These are phyloP conservation scores for Macrobrachium rosenbergii DNA, from an alignment of 1,140 invertebrate species.

Conservation along the genomic window DNA sequence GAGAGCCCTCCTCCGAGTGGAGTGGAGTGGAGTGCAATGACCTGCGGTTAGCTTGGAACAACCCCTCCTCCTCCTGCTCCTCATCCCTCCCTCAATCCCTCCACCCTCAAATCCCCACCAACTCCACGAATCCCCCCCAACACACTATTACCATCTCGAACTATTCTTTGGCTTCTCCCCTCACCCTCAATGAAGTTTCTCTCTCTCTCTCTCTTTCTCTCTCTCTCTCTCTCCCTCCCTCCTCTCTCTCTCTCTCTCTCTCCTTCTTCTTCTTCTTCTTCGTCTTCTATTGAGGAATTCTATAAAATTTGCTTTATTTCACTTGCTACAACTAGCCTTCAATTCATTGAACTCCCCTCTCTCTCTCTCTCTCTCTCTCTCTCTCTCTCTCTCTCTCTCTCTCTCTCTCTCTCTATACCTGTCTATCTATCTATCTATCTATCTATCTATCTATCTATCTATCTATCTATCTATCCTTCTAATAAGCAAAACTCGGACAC, in stretches of 20 bases:
- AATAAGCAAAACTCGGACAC: too few species aligned
- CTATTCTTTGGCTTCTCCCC: not conserved
- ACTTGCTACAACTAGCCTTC: too few species aligned
- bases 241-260: not conserved
- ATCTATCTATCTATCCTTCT: too few species aligned
- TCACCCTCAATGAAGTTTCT: not conserved
- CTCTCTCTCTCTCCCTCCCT: not conserved
- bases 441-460: too few species aligned
- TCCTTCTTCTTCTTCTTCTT: too few species aligned
- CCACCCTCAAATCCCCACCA: too few species aligned
- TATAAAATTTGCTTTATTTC: too few species aligned
- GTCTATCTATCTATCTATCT: not conserved
- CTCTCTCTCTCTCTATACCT: too few species aligned
- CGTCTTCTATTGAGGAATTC: too few species aligned
- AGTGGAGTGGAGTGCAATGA: too few species aligned
- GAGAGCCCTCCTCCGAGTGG: not conserved
- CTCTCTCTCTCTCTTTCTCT: not conserved
- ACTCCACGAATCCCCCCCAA: not conserved
- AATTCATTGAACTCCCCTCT: not conserved
- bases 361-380: not conserved
- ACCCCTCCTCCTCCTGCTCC: not conserved
- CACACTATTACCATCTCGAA: not conserved
- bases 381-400: not conserved
- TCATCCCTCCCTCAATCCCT: not conserved
- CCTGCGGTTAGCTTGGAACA: too few species aligned